Conservation (phyloP, 2,888 invertebrate genomes). For the Ophion ventricosus region DNA sequence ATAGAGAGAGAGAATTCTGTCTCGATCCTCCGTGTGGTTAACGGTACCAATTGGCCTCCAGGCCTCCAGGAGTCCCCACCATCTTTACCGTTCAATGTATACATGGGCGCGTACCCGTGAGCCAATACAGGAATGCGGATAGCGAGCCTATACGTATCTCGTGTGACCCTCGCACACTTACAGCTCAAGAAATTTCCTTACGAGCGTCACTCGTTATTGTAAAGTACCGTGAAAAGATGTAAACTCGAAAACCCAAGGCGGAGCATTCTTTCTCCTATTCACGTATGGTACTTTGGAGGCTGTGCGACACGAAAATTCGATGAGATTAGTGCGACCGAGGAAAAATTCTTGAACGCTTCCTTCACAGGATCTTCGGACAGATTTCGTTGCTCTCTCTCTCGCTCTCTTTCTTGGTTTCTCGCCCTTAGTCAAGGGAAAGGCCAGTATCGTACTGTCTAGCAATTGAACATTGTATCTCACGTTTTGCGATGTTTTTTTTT, state of each 20-base stretch:
- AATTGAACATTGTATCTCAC: not conserved
- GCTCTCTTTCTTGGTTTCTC: too few species aligned
- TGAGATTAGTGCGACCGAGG: not conserved
- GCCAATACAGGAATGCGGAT: conserved; percentile 41
- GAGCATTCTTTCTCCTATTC: not conserved
- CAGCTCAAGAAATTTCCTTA: not conserved
- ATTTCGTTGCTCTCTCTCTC: too few species aligned
- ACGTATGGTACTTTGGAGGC: not conserved
- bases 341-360: too few species aligned
- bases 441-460: not conserved
- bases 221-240: not conserved
- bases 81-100: not conserved
- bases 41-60: conserved; percentile 58
- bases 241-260: not conserved
- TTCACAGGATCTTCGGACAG: too few species aligned
- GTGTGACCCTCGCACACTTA: conserved; percentile 18
- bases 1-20: conserved; percentile 31
- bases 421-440: not conserved
- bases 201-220: not conserved
- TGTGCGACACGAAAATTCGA: not conserved
- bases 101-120: conserved; percentile 23
- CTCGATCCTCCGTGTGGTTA: conserved; percentile 47
- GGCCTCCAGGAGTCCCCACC: conserved; percentile 39
- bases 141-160: conserved; percentile 25
- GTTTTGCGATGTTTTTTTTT: too few species aligned